phyloP scores from a whole-genome alignment of 2,888 invertebrate genomes.

The Epinotia bilunana region DNA sequence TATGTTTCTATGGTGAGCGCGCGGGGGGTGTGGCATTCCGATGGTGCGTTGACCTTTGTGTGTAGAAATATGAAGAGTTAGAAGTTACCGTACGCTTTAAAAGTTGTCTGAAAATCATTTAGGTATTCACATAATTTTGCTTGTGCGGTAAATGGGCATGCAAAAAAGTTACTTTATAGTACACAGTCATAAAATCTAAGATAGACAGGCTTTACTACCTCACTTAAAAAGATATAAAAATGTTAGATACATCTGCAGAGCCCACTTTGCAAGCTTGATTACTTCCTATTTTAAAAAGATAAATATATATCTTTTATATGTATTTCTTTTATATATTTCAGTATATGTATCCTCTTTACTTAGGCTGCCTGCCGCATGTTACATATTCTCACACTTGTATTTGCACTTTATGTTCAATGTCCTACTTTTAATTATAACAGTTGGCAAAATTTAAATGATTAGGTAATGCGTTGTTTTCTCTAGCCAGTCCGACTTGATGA shows the following conservation, averaged over 20 bases:
- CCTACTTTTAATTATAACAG: constrained; percentile 25
- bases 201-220: background rate
- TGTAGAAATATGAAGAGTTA: constrained; percentile 55
- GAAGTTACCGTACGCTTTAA: constrained; percentile 43
- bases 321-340: too few species aligned
- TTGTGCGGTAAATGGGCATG: background rate
- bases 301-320: too few species aligned
- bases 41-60: constrained; percentile 65
- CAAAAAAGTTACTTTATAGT: background rate
- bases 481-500: constrained; percentile 43
- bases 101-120: constrained; percentile 1
- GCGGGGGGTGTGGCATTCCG: constrained; percentile 76
- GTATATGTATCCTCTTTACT: too few species aligned
- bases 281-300: too few species aligned
- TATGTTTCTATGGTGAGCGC: constrained; percentile 78
- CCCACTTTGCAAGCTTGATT: too few species aligned
- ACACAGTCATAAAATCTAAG: background rate
- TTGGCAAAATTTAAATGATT: constrained; percentile 49
- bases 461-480: constrained; percentile 27
- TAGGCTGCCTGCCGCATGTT: too few species aligned
- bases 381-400: background rate
- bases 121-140: background rate
- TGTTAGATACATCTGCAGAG: background rate
- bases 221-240: background rate
- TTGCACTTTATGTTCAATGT: constrained; percentile 19